A percentile compares a stretch with the other conserved stretches of the same genome.
These are phyloP conservation scores for Antechinus flavipes DNA, from an alignment of 2,113 vertebrate species.

Conservation along the genomic window DNA sequence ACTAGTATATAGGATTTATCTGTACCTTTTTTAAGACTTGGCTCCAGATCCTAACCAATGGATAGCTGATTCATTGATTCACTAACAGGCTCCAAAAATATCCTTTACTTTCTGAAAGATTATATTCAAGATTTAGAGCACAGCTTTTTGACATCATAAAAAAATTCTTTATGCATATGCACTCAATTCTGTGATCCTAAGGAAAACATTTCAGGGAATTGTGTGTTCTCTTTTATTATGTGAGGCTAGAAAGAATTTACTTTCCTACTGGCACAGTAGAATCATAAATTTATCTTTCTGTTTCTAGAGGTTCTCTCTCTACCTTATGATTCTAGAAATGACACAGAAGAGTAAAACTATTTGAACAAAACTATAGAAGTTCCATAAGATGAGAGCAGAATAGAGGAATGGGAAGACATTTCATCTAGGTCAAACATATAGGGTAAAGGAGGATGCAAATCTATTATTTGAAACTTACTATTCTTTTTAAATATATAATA, in stretches of 20 bases:
- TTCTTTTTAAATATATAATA: background rate
- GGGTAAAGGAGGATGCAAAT: background rate
- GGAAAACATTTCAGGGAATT: background rate
- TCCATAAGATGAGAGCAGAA: background rate
- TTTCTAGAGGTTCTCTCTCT: background rate
- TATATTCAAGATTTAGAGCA: background rate
- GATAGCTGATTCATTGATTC: background rate
- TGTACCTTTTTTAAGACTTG: too few species aligned
- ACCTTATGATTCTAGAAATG: background rate
- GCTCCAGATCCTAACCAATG: too few species aligned
- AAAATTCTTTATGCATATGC: background rate
- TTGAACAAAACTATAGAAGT: background rate
- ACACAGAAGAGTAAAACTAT: background rate
- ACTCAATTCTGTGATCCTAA: background rate
- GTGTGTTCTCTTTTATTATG: background rate
- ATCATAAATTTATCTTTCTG: background rate
- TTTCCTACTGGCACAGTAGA: background rate
- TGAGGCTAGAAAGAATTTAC: background rate
- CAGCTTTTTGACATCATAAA: background rate
- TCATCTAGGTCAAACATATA: background rate
- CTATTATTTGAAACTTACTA: background rate
- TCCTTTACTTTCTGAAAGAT: background rate
- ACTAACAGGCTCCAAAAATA: background rate
- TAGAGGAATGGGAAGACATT: background rate
- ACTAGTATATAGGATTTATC: too few species aligned